These are phyloP conservation scores for Apotomis capreana DNA, from an alignment of 2,888 invertebrate genomes.

Conservation along the genomic window DNA sequence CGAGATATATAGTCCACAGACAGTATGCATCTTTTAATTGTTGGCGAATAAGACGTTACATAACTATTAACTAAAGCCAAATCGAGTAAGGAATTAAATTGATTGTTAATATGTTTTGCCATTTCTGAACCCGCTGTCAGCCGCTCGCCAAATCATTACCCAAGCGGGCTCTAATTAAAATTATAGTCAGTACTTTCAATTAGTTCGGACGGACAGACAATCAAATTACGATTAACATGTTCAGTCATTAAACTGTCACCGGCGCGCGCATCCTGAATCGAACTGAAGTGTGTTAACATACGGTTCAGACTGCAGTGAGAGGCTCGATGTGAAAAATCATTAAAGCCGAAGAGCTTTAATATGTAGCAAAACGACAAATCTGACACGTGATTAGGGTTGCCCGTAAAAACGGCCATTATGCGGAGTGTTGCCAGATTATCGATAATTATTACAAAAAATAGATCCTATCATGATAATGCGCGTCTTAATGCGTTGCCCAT, in stretches of 20 bases:
- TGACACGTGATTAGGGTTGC: conserved; percentile 82
- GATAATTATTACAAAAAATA: conserved; percentile 79
- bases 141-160: conserved; percentile 37
- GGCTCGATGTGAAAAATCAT: conserved; percentile 65
- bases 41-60: background rate
- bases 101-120: conserved; percentile 5
- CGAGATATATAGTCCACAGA: no score
- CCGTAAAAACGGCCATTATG: conserved; percentile 79
- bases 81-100: background rate
- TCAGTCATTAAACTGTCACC: conserved; percentile 57
- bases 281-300: conserved; percentile 59
- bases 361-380: conserved; percentile 73
- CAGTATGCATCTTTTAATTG: no score
- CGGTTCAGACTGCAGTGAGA: conserved; percentile 45
- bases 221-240: conserved; percentile 61
- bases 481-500: conserved; percentile 79
- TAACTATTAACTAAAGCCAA: conserved; percentile 4
- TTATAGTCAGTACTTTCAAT: conserved; percentile 48
- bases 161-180: conserved; percentile 34
- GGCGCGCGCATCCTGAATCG: conserved; percentile 48
- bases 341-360: conserved; percentile 66
- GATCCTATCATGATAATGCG: conserved; percentile 77
- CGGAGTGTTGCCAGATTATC: conserved; percentile 81
- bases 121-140: conserved; percentile 21
- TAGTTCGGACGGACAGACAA: conserved; percentile 49